Conservation (phyloP, 2,113 vertebrate species). For the Phyllostomus discolor region DNA sequence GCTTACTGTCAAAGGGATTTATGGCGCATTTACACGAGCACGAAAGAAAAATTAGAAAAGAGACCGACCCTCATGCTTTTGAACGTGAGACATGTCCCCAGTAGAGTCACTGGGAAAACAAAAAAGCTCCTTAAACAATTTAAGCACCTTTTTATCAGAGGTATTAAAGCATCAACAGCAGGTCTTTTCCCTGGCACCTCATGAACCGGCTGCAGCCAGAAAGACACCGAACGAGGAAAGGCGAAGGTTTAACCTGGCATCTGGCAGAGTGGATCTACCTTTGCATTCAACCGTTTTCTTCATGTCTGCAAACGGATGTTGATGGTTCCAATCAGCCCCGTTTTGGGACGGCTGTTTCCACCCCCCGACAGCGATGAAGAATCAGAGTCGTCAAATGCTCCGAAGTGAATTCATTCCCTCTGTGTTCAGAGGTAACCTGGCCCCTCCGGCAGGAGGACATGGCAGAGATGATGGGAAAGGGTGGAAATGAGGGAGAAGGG, state of each 20-base stretch:
- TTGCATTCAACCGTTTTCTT: neutral
- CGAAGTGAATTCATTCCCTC: neutral
- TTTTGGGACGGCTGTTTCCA: constrained; percentile 4
- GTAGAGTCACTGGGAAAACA: constrained; percentile 50
- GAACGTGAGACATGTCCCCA: constrained; percentile 52
- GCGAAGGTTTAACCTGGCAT: neutral
- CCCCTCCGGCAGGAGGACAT: neutral
- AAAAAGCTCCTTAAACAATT: constrained; percentile 65
- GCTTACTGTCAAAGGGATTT: constrained; percentile 66
- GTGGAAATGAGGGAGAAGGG: neutral
- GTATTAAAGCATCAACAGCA: neutral
- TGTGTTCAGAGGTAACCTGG: neutral
- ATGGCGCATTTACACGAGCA: constrained; percentile 63
- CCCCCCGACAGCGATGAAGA: neutral
- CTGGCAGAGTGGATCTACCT: neutral
- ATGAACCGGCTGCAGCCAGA: constrained; percentile 11
- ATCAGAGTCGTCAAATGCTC: neutral
- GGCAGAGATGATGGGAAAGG: neutral
- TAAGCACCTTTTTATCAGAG: constrained; percentile 44
- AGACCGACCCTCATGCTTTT: constrained; percentile 48
- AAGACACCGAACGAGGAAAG: neutral
- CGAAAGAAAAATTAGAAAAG: constrained; percentile 69
- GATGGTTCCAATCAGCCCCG: neutral
- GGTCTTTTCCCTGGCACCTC: neutral
- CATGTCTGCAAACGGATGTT: neutral